Percentiles rank a stretch among this genome's conserved stretches.
Evolutionary conservation across 2,888 invertebrate genomes (phyloP).

Genomic region (Eupithecia inturbata): DNA sequence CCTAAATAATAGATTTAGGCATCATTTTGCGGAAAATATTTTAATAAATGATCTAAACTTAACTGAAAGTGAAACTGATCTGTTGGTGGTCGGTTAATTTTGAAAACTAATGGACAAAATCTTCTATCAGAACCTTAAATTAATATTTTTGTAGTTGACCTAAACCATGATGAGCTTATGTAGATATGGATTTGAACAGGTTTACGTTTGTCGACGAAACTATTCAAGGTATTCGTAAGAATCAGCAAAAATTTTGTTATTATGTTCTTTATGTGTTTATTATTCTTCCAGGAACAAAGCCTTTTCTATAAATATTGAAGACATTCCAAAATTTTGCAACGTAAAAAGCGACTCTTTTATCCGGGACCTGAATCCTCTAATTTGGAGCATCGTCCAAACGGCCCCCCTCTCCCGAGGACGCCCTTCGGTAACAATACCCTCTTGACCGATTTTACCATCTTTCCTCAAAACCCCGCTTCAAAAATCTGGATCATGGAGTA

Average conservation of each 20-base stretch:
- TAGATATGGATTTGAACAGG: too few species aligned
- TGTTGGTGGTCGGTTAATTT: too few species aligned
- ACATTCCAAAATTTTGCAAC: slow-evolving; percentile 7
- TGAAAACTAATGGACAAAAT: not conserved
- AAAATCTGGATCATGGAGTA: slow-evolving; percentile 25
- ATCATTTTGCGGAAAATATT: too few species aligned
- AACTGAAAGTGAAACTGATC: too few species aligned
- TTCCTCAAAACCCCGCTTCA: slow-evolving; percentile 33
- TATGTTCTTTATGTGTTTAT: too few species aligned
- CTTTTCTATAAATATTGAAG: not conserved
- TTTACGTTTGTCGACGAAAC: too few species aligned
- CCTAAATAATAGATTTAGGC: too few species aligned
- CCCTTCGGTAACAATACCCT: slow-evolving; percentile 31
- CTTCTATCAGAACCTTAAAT: not conserved
- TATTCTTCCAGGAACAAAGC: not conserved
- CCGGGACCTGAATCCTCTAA: slow-evolving; percentile 12
- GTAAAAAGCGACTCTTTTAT: not conserved
- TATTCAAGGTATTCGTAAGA: too few species aligned
- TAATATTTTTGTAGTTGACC: not conserved
- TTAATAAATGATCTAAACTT: too few species aligned
- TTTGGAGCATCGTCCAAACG: slow-evolving; percentile 19
- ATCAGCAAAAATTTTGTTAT: too few species aligned
- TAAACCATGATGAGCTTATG: too few species aligned
- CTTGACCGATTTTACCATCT: slow-evolving; percentile 37
- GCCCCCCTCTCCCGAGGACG: slow-evolving; percentile 7